Base-by-base conservation (phyloP, 2,888 invertebrate species). In the Andrena bicolor region DNA sequence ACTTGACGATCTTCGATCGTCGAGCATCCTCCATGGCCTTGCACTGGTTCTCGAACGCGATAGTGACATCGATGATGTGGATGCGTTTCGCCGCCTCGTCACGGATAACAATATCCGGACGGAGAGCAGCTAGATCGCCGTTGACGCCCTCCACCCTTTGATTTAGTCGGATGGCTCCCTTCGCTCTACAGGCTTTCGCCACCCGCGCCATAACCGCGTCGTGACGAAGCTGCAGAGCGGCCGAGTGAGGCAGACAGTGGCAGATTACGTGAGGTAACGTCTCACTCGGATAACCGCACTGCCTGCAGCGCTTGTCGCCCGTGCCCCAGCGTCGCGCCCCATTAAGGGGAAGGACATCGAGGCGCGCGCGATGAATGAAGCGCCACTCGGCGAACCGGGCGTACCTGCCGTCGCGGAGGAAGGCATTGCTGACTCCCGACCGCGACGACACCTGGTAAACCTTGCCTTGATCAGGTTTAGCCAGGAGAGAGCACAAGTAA, bases 351-450 rank as follows among this genome's bases (percentile, higher is more conserved):
- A 93, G 81, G 2, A 90, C 88, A 66, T 90, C 85, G n/a, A 92
- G 88, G 6, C 91, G 80, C 1, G 92, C 92, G 0, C 91, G 83
- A 80, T 93, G 92, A 7, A 93, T 85, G 68, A 94, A 93, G 0
- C 93, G 85, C 92, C 93, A 94, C 79, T 94, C 93, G n/a, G 91
- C 90, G 80, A 92, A 93, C 5, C 92, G 70, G 32, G 89, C 91
- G 76, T 83, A 89, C 5, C 70, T 68, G 0, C 91, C 90, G 0
- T 65, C 68, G 0, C 83, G 60, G 28, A 63, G 63, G 16, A 41
- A 41, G 13, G 4, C 41, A 41, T 41, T 41, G 1, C 41, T 41
- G 41, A 41, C 41, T 41, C 41, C 41, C 4, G 41, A 13, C 41
- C 41, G 41, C 41, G 41, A 41, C 4, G 41, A 41, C 41, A 41